Conservation (phyloP, 2,113 vertebrate species). For the Abramis brama region DNA sequence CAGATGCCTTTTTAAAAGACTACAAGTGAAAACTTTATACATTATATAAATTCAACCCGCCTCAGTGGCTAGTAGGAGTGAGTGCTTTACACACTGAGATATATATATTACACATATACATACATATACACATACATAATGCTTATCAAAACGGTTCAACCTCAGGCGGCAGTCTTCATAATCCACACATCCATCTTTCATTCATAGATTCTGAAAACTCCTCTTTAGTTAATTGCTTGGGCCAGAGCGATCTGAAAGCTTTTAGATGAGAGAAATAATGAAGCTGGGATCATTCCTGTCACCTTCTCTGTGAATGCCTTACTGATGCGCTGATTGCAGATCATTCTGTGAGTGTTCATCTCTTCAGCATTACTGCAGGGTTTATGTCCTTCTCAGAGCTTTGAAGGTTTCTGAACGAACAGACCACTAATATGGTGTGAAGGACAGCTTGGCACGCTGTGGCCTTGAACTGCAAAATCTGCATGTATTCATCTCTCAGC, state of each 20-base stretch:
- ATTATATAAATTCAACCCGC: too few species aligned
- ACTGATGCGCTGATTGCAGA: slow-evolving; percentile 71
- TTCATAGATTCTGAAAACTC: slow-evolving; percentile 76
- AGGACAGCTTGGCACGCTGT: slow-evolving; percentile 81
- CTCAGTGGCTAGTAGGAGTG: too few species aligned
- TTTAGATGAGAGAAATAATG: slow-evolving; percentile 76
- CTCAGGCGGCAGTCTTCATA: slow-evolving; percentile 42
- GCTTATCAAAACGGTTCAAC: slow-evolving; percentile 7
- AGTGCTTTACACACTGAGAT: too few species aligned
- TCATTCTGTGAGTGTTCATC: slow-evolving; percentile 71
- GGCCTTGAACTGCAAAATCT: slow-evolving; percentile 97
- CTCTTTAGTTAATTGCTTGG: slow-evolving; percentile 75
- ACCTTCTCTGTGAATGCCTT: slow-evolving; percentile 60
- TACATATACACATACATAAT: too few species aligned
- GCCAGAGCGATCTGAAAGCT: slow-evolving; percentile 77
- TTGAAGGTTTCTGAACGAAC: slow-evolving; percentile 82
- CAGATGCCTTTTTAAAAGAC: too few species aligned
- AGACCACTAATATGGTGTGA: slow-evolving; percentile 76
- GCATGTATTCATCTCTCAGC: slow-evolving; percentile 95
- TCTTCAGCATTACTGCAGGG: slow-evolving; percentile 74
- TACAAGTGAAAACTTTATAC: too few species aligned
- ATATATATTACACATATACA: too few species aligned
- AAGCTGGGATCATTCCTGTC: slow-evolving; percentile 66
- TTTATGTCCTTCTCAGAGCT: slow-evolving; percentile 75
- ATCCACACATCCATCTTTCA: slow-evolving; percentile 75